Base-by-base conservation (phyloP, 64 coral and sea anemone species). In the Montipora foliosa region DNA sequence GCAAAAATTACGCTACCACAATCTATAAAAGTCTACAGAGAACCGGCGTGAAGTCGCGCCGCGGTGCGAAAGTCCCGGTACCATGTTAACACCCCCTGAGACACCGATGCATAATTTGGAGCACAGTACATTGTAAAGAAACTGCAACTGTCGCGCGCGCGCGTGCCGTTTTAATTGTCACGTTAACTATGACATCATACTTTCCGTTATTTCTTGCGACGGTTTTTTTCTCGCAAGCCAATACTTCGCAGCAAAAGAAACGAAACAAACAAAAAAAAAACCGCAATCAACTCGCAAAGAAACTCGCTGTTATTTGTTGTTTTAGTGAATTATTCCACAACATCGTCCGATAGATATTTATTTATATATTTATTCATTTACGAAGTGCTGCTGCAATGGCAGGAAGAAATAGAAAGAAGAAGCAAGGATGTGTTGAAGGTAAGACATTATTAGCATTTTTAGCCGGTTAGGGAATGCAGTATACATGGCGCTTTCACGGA, bases 341-440 rank as follows among this genome's bases (percentile, higher is more conserved):
- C n/a, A 72, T 1, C 21, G 5, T 22, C 21, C 19, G 4, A 72
- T 8, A 21, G 37, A 37, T 37, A 37, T 37, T 37, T 37, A 37
- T 37, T 37, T 37, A 37, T 37, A 2, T 2, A 37, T 37, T 37
- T 2, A 37, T 37, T 37, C 0, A 24, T 68, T 5, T 16, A 73
- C 0, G 44, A 5, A 25, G 7, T 24, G 9, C 37, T 37, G 37
- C 11, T 8, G 53, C 53, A n/a, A 78, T 78, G 76, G 76, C 76
- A 14, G 76, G 29, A 17, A 78, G 76, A 19, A 78, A 78, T 37
- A 10, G 76, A 1, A 78, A 78, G 76, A 78, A 78, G 17, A 78
- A 50, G 46, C 76, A 78, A 16, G 76, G 76, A 78, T 52, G 76
- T 46, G 45, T 19, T 78, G 76, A 49, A 15, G 76, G 76, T 78